Base-by-base conservation (phyloP, 2,888 invertebrate genomes). In the Biston betularia region DNA sequence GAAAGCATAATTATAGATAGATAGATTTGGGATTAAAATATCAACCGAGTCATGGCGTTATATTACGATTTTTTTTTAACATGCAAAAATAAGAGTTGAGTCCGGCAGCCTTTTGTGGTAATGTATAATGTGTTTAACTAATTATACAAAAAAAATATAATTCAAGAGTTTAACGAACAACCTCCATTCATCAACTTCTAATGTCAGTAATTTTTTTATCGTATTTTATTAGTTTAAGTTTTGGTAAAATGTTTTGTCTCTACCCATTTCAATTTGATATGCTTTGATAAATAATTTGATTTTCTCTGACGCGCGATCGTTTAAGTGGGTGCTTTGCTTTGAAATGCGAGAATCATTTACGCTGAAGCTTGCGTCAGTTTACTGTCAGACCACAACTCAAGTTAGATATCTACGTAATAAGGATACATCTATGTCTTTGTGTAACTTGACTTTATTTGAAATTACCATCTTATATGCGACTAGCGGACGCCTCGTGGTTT, bases 241-340 rank as follows among this genome's bases (percentile, higher is more conserved):
- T 52, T 35, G 24, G 24, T n/a, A n/a, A n/a, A 24, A 24, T 24
- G 24, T 24, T 24, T 24, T 24, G 24, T 24, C 38, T 45, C 11
- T 12, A n/a, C 55, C 49, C 62, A 63, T n/a, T n/a, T 35, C 50
- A 56, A 45, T 44, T 52, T 14, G 57, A 64, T 64, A n/a, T 53
- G 46, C 46, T 64, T 60, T 60, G 55, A n/a, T n/a, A n/a, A n/a
- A 46, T 65, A 65, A 65, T 52, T 50, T 55, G 60, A 61, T 38
- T 64, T 42, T 49, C 35, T 45, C 40, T 53, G 58, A 53, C 33
- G 6, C 33, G 6, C n/a, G 38, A 59, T 24, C 34, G 15, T 33
- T 38, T 15, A 48, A 58, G 50, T 60, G 12, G 14, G 40, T 55
- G 53, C 33, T 55, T 53, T 38, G 44, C 42, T 45, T 45, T 49